phyloP scores from a whole-genome alignment of 2,797 vertebrate species.

The Otolemur crassicaudatus region DNA sequence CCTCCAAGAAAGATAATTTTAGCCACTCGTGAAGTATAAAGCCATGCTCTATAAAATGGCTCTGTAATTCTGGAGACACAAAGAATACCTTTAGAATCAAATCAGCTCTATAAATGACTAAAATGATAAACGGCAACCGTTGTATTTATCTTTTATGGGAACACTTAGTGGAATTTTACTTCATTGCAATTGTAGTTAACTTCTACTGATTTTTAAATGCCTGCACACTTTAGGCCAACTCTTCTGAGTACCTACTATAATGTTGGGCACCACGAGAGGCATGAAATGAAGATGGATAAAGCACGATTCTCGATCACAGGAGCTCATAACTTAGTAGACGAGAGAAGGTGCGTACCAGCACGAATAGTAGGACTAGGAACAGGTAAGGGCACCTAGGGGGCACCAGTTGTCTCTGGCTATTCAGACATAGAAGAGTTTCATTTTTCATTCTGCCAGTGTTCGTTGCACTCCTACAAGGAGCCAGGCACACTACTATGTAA shows the following conservation, averaged over 20 bases:
- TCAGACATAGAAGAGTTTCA: not conserved
- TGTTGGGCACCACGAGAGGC: not conserved
- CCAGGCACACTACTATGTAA: accelerated
- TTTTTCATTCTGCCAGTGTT: not conserved
- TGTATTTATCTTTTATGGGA: constrained; percentile 15
- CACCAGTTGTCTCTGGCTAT: not conserved
- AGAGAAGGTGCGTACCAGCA: not conserved
- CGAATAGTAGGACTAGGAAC: not conserved
- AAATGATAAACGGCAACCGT: not conserved
- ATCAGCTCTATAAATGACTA: not conserved
- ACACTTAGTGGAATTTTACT: not conserved
- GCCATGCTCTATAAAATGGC: not conserved
- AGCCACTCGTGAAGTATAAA: not conserved
- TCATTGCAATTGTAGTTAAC: not conserved
- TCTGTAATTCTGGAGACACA: constrained; percentile 34
- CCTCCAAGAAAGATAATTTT: not conserved
- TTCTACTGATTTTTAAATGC: not conserved
- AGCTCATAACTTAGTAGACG: not conserved
- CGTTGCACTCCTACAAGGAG: not conserved
- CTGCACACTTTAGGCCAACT: not conserved
- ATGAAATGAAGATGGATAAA: not conserved
- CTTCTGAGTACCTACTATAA: not conserved
- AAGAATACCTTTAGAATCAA: not conserved
- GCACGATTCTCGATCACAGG: not conserved
- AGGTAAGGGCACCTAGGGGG: not conserved